Evolutionary conservation across 23 tunicate genomes (phyloP), one percentile per base, ranked within the genome.

Genomic region (Clavelina lepadiformis): DNA sequence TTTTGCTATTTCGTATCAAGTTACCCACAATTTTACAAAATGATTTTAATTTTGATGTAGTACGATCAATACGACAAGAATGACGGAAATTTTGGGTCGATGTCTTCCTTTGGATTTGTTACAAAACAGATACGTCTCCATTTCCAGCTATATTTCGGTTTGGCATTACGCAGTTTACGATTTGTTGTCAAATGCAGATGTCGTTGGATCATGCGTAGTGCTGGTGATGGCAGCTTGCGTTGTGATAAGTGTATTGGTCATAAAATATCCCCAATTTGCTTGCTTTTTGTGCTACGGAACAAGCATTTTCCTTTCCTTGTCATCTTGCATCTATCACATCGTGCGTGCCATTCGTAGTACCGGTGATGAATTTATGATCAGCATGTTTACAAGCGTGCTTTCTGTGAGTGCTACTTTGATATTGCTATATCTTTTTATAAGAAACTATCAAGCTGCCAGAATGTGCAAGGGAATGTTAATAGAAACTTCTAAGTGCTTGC

Each of bases 161-260:
- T 73, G 78, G 80, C 78, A 73, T 67, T 82, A 82, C 61, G 75
- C 56, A 58, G 22, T 50, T 27, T 28, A 56, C 28, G 91, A 82
- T 57, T 5, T 82, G 3, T 46, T 71, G 2, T 31, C 25, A 6
- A 19, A 38, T 35, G 57, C 34, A 8, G 56, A 46, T 24, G 70
- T 64, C 3, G 46, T 66, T 1, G 30, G 41, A 23, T 11, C 25
- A 5, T 38, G 65, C 2, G 51, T 73, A 0, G 27, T 59, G 5
- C 8, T 65, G 2, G 30, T 49, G 5, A 54, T 58, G 51, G 69
- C 35, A 1, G 69, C 67, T 4, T 62, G 68, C 44, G 49, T 82
- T 46, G 3, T 66, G 3, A 46, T 44, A 0, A 55, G 38, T 35
- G 52, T 82, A 24, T 13, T 57, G 1, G 18, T 73, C 18, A 58